phyloP scores from a whole-genome alignment of 2,888 invertebrate species.

The Cantharis nigra region DNA sequence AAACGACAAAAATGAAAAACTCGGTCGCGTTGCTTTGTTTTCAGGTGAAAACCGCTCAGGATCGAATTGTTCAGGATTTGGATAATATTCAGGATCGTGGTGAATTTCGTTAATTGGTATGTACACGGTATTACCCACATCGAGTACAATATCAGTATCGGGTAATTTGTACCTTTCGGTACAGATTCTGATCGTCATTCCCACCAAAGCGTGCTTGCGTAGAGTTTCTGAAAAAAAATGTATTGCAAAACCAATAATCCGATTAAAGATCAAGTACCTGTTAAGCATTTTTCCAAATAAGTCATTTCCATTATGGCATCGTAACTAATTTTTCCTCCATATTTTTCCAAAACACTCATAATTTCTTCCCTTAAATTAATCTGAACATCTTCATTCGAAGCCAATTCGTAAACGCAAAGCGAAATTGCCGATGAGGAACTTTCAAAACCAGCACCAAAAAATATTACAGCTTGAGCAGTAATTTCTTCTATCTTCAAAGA shows the following conservation, averaged over 20 bases:
- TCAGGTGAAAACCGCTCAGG: conserved; percentile 64
- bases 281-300: conserved; percentile 57
- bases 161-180: conserved; percentile 40
- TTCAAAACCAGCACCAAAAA: conserved; percentile 49
- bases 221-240: conserved; percentile 39
- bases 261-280: conserved; percentile 17
- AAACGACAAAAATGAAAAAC: conserved; percentile 61
- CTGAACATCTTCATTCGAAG: conserved; percentile 55
- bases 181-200: conserved; percentile 37
- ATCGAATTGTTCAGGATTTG: conserved; percentile 65
- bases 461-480: conserved; percentile 40
- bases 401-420: conserved; percentile 58
- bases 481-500: conserved; percentile 18
- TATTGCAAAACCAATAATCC: too few species aligned
- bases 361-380: conserved; percentile 54
- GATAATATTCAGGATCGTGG: conserved; percentile 46
- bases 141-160: conserved; percentile 36
- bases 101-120: conserved; percentile 42
- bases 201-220: conserved; percentile 42
- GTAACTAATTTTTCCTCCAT: conserved; percentile 54
- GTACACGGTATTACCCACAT: conserved; percentile 36
- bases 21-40: conserved; percentile 51
- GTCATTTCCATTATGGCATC: conserved; percentile 57
- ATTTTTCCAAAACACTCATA: conserved; percentile 45
- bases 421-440: conserved; percentile 52